phyloP scores from a whole-genome alignment of 64 coral and sea anemone species.

The Dendrophyllia cribrosa region DNA sequence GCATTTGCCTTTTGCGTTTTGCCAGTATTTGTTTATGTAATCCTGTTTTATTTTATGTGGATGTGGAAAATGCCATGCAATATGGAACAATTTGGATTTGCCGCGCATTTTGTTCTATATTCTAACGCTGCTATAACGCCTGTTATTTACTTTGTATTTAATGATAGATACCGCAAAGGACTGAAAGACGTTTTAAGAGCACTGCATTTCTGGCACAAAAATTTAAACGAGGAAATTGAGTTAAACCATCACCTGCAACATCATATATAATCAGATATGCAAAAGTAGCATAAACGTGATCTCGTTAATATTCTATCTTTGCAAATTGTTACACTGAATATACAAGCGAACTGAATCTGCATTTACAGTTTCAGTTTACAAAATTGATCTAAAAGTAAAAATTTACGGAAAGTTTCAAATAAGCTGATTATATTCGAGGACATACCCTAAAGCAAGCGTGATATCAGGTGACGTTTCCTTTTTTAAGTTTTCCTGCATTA shows the following conservation, averaged over 20 bases:
- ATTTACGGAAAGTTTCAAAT: no score
- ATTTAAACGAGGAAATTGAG: not conserved
- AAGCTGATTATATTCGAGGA: no score
- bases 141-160: conserved; percentile 61
- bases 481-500: no score
- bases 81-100: conserved; percentile 29
- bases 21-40: conserved; percentile 27
- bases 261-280: no score
- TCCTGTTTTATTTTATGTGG: conserved; percentile 31
- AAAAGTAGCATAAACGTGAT: no score
- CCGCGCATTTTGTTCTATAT: conserved; percentile 37
- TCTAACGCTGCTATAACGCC: conserved; percentile 60
- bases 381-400: no score
- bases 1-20: conserved; percentile 62
- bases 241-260: not conserved
- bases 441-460: no score
- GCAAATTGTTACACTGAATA: no score
- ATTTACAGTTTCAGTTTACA: no score
- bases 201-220: not conserved
- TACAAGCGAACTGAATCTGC: no score
- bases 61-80: conserved; percentile 31
- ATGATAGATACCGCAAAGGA: conserved; percentile 59
- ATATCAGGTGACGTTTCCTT: no score
- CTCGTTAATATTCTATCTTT: no score
- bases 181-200: not conserved